Conservation (phyloP, 2,113 vertebrate species). For the Dissostichus mawsoni region DNA sequence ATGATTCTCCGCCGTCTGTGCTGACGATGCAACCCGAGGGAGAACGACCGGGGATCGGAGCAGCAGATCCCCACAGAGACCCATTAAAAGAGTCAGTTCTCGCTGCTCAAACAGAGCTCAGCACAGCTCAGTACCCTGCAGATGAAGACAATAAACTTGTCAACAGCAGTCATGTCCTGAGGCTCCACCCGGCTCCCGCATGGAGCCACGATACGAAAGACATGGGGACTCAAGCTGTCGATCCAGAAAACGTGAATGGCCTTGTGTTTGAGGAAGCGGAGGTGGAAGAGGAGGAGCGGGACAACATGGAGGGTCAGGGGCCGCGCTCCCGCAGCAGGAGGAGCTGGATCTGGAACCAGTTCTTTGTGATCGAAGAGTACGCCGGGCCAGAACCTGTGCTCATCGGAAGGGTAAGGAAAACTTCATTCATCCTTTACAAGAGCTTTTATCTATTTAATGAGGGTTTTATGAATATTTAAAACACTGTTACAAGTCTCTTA, state of each 20-base stretch:
- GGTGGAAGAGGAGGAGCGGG: slow-evolving; percentile 40
- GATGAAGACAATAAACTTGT: slow-evolving; percentile 70
- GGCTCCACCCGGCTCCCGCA: slow-evolving; percentile 80
- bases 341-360: slow-evolving; percentile 98
- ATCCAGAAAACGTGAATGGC: slow-evolving; percentile 64
- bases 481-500: slow-evolving; percentile 38
- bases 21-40: slow-evolving; percentile 75
- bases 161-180: slow-evolving; percentile 81
- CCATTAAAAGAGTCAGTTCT: slow-evolving; percentile 72
- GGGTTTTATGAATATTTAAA: slow-evolving; percentile 62
- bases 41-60: slow-evolving; percentile 52
- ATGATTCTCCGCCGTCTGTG: slow-evolving; percentile 64
- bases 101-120: slow-evolving; percentile 63
- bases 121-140: slow-evolving; percentile 69
- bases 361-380: slow-evolving; percentile 95
- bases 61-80: slow-evolving; percentile 72
- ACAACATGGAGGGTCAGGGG: slow-evolving; percentile 60
- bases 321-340: slow-evolving; percentile 87
- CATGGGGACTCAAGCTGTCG: slow-evolving; percentile 33
- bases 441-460: slow-evolving; percentile 53
- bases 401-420: slow-evolving; percentile 91
- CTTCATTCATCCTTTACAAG: slow-evolving; percentile 55
- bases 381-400: slow-evolving; percentile 93
- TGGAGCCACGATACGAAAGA: slow-evolving; percentile 53
- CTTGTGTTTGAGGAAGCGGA: slow-evolving; percentile 83